Base-by-base conservation (phyloP, 1,140 invertebrate genomes). In the Plodia interpunctella region DNA sequence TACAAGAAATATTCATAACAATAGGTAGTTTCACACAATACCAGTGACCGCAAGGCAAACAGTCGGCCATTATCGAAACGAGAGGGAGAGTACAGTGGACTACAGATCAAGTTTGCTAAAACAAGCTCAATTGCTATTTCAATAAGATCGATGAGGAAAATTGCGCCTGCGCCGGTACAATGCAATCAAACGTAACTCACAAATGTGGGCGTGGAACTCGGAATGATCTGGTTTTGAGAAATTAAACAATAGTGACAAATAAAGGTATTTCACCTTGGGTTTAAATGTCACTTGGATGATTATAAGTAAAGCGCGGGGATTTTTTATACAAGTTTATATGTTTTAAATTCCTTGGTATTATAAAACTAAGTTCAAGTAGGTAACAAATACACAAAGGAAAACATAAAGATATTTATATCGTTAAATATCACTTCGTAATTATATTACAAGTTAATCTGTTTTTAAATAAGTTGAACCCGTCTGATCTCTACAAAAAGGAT, bases 51-150 rank as follows among this genome's bases (percentile, higher is more conserved):
- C 51, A 53, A 53, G 51, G 51, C 13, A 53, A 53, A 53, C 51
- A 53, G 51, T 49, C 18, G 18, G 32, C 55, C 54, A 60, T 58
- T 56, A 30, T 72, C 74, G 70, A 72, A 80, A 62, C 60, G 64
- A 73, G 70, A 76, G 70, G 51, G 73, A 80, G 65, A 80, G 71
- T 25, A 44, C 15, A 44, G 13, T 44, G 13, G 15, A 6, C 38
- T 9, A 8, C 11, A 32, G 38, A 44, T 44, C 38, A 44, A n/a
- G n/a, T n/a, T 2, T 44, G 38, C 2, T 32, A 44, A 44, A 44
- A 44, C 15, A 1, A 44, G 15, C n/a, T 44, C 15, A 15, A 44
- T 44, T 44, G 2, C 38, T 44, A 15, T 17, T 44, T 1, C 38
- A 44, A 44, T 44, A 44, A n/a, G 38, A n/a, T 32, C 10, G 30